Percentiles rank a stretch among this genome's conserved stretches.
phyloP scores from a whole-genome alignment of 2,888 invertebrate genomes.

The Thecocarcelia acutangulata region DNA sequence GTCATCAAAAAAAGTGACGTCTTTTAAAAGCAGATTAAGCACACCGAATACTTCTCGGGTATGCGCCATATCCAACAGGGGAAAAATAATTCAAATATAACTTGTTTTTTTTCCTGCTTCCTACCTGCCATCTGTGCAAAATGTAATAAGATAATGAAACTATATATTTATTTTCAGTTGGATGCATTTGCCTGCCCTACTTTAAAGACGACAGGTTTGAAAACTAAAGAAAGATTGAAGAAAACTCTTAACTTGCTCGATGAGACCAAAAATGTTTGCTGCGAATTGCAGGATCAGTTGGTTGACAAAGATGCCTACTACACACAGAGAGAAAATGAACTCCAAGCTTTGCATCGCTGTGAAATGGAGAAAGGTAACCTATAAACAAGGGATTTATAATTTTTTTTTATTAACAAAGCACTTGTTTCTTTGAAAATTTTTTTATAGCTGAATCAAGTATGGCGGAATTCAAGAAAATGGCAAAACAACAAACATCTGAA shows the following conservation, averaged over 20 bases:
- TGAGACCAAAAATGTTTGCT: slow-evolving; percentile 76
- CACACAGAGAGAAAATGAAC: slow-evolving; percentile 76
- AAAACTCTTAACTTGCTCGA: slow-evolving; percentile 76
- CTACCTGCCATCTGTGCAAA: slow-evolving; percentile 1
- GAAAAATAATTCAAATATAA: too few species aligned
- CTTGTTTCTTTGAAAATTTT: slow-evolving; percentile 60
- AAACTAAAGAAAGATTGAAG: slow-evolving; percentile 74
- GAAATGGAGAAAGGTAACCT: slow-evolving; percentile 79
- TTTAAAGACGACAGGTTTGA: slow-evolving; percentile 74
- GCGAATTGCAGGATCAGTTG: slow-evolving; percentile 78
- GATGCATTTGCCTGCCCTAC: slow-evolving; percentile 79
- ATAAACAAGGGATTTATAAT: not conserved
- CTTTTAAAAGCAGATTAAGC: slow-evolving; percentile 36
- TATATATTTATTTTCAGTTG: slow-evolving; percentile 74
- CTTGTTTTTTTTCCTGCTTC: too few species aligned
- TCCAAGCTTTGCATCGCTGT: slow-evolving; percentile 77
- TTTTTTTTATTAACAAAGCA: not conserved
- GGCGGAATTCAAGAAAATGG: slow-evolving; percentile 77
- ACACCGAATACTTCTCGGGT: not conserved
- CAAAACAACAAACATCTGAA: slow-evolving; percentile 76
- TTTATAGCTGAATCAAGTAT: slow-evolving; percentile 84
- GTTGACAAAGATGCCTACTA: slow-evolving; percentile 78
- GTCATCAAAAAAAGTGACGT: slow-evolving; percentile 8
- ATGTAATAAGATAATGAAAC: not conserved
- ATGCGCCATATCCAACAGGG: not conserved